Evolutionary conservation across 1,140 invertebrate genomes (phyloP).

Genomic region (Drosophila mojavensis): DNA sequence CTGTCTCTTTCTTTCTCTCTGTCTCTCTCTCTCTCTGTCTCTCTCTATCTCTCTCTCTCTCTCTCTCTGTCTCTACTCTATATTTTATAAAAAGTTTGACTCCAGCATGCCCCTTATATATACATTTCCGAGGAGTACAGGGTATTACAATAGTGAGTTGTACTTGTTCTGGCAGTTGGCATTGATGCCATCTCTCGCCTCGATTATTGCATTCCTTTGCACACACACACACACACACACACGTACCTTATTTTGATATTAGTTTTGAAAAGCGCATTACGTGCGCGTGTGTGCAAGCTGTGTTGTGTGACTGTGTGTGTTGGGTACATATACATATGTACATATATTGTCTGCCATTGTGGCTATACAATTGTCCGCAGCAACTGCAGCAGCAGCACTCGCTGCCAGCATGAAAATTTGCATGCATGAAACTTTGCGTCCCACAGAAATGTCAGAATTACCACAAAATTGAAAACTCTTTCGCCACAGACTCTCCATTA

Average conservation of each 20-base stretch:
- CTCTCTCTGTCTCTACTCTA: too few relatives aligned
- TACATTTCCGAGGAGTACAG: neutral
- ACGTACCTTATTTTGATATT: conserved; percentile 59
- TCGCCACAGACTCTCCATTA: neutral
- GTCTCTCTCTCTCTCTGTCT: too few relatives aligned
- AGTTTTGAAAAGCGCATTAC: conserved; percentile 75
- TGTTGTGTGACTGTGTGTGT: conserved; percentile 5
- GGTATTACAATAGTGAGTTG: conserved; percentile 7
- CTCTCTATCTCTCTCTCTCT: too few relatives aligned
- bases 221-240: neutral
- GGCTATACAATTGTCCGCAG: conserved; percentile 15
- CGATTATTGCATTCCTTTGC: conserved; percentile 13
- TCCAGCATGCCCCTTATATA: too few relatives aligned
- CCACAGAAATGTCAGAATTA: neutral
- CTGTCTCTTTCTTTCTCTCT: too few relatives aligned
- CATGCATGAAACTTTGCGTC: neutral
- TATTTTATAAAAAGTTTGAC: too few relatives aligned
- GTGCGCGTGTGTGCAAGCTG: conserved; percentile 2
- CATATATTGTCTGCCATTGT: conserved; percentile 35
- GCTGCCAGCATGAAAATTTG: neutral
- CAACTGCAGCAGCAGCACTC: neutral
- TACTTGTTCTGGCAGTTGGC: conserved; percentile 28
- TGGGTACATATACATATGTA: neutral
- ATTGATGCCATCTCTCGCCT: conserved; percentile 31
- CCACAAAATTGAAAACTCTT: conserved; percentile 3